A percentile compares a stretch with the other conserved stretches of the same genome.
Evolutionary conservation across 2,113 vertebrate species (phyloP).

Genomic region (Sorex fumeus): DNA sequence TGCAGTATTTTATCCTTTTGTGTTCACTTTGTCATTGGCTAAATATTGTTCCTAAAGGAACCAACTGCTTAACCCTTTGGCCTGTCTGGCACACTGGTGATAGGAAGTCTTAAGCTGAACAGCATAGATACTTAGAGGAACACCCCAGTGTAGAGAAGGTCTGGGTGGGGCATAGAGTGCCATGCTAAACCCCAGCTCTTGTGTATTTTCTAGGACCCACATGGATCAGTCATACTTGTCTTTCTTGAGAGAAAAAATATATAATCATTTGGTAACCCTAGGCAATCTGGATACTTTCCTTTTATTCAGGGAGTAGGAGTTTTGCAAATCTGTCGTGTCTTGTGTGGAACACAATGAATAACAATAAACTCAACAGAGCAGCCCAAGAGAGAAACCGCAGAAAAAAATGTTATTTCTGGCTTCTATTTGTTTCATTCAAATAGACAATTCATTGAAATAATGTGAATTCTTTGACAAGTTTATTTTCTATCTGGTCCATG

Average conservation of each 20-base stretch:
- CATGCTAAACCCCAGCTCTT: too few relatives aligned
- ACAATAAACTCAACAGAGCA: not conserved
- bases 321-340: not conserved
- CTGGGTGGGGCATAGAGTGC: accelerated
- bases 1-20: not conserved
- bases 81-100: not conserved
- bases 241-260: not conserved
- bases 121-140: not conserved
- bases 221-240: not conserved
- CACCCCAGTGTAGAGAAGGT: too few relatives aligned
- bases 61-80: not conserved
- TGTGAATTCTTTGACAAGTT: constrained; percentile 50
- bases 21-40: not conserved
- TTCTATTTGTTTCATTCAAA: constrained; percentile 65
- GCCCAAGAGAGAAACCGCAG: not conserved
- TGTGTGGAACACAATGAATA: not conserved
- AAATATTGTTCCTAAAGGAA: not conserved
- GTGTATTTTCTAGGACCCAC: not conserved
- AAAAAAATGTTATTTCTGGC: constrained; percentile 32
- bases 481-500: constrained; percentile 26
- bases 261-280: not conserved
- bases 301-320: not conserved
- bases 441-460: constrained; percentile 52
- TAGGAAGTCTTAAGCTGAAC: not conserved
- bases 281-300: not conserved